Evolutionary conservation across 1,140 invertebrate genomes (phyloP).

Genomic region (Cryptotermes secundus): DNA sequence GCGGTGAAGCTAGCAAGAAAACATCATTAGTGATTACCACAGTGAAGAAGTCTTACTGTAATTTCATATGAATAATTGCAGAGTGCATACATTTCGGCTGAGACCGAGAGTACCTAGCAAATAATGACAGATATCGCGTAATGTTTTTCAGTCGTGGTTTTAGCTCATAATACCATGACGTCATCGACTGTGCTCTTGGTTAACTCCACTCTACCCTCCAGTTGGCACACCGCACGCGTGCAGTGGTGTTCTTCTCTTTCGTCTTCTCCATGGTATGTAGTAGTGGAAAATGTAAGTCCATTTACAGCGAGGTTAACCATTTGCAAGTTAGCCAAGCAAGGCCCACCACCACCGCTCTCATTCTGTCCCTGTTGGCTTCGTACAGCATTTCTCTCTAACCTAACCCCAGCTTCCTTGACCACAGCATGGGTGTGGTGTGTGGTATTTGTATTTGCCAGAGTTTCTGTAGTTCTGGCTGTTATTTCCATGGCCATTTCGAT

Average conservation of each 20-base stretch:
- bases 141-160: background rate
- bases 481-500: background rate
- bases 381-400: background rate
- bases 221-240: background rate
- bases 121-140: background rate
- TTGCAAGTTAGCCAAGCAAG: conserved; percentile 22
- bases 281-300: conserved; percentile 29
- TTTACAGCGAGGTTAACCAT: conserved; percentile 28
- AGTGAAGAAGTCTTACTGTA: too few relatives aligned
- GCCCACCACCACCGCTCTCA: background rate
- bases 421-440: conserved; percentile 17
- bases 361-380: background rate
- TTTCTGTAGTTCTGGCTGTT: background rate
- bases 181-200: background rate
- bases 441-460: conserved; percentile 11
- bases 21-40: too few relatives aligned
- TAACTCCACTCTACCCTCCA: background rate
- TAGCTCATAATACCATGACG: background rate
- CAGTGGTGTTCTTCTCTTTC: too few relatives aligned
- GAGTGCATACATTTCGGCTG: too few relatives aligned
- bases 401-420: conserved; percentile 12
- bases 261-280: background rate
- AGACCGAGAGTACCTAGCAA: too few relatives aligned
- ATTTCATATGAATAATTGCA: too few relatives aligned
- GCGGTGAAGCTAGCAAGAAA: too few relatives aligned